Evolutionary conservation across 2,888 invertebrate genomes (phyloP).

Genomic region (Nipponacmea schrenckii): DNA sequence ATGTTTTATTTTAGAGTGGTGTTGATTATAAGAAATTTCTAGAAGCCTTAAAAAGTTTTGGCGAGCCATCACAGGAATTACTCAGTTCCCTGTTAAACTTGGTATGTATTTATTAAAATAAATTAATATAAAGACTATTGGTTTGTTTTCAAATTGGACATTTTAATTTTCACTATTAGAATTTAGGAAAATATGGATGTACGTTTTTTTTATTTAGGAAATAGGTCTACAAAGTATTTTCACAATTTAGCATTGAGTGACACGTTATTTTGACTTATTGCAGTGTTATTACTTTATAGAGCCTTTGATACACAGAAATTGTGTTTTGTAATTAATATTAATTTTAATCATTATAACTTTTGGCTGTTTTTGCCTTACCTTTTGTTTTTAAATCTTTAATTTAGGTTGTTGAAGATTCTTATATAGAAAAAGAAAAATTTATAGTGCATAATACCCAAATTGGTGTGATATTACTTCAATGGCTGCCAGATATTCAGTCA

Average conservation of each 20-base stretch:
- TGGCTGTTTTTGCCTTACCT: neutral
- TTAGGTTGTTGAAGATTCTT: constrained; percentile 53
- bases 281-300: too few species aligned
- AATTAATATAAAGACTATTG: too few species aligned
- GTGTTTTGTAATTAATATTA: too few species aligned
- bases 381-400: neutral
- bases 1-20: constrained; percentile 54
- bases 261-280: too few species aligned
- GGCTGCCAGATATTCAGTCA: constrained; percentile 70
- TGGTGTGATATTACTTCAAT: constrained; percentile 70
- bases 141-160: too few species aligned
- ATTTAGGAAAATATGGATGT: too few species aligned
- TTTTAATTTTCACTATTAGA: too few species aligned
- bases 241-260: too few species aligned
- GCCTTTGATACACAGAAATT: too few species aligned
- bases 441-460: constrained; percentile 69
- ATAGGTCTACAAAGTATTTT: too few species aligned
- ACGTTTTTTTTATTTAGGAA: too few species aligned
- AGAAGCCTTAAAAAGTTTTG: constrained; percentile 67
- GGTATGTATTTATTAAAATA: constrained; percentile 60
- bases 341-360: neutral
- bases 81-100: constrained; percentile 70
- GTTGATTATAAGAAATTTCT: constrained; percentile 67
- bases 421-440: constrained; percentile 46
- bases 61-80: constrained; percentile 69